These are phyloP conservation scores for Limnephilus marmoratus DNA, from an alignment of 2,888 invertebrate species.

Conservation along the genomic window DNA sequence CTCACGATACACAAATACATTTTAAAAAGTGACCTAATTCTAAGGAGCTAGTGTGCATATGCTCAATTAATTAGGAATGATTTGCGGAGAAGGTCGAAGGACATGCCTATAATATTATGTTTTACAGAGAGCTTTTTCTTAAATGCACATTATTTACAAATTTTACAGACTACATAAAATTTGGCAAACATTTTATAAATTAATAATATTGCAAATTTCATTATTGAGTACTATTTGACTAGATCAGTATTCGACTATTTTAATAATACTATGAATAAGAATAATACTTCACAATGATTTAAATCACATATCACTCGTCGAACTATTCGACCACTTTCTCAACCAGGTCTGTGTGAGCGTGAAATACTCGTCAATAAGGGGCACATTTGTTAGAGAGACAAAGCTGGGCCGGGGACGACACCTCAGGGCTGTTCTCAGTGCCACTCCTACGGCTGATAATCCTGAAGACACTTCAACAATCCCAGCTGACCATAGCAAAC, in stretches of 20 bases:
- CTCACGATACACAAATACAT: neutral
- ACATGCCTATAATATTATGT: neutral
- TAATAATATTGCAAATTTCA: neutral
- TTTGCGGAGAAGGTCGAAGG: neutral
- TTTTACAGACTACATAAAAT: neutral
- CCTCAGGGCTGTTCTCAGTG: conserved; percentile 58
- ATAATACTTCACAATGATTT: neutral
- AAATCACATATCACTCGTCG: conserved; percentile 43
- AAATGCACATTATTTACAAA: neutral
- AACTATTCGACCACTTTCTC: conserved; percentile 56
- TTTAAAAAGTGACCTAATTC: neutral
- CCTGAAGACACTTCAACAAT: conserved; percentile 58
- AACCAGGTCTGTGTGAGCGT: conserved; percentile 59
- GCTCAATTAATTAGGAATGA: neutral
- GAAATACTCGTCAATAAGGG: conserved; percentile 59
- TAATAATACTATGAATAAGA: neutral
- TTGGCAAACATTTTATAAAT: neutral
- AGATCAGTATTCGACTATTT: neutral
- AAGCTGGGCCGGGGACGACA: conserved; percentile 58
- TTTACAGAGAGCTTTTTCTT: neutral
- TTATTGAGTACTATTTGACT: neutral
- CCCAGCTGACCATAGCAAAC: conserved; percentile 63
- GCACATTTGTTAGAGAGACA: conserved; percentile 60
- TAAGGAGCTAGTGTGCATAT: neutral
- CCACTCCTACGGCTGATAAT: conserved; percentile 56